Evolutionary conservation across 2,113 vertebrate genomes (phyloP), one percentile per base, ranked within the genome.

Genomic region (Channa argus): DNA sequence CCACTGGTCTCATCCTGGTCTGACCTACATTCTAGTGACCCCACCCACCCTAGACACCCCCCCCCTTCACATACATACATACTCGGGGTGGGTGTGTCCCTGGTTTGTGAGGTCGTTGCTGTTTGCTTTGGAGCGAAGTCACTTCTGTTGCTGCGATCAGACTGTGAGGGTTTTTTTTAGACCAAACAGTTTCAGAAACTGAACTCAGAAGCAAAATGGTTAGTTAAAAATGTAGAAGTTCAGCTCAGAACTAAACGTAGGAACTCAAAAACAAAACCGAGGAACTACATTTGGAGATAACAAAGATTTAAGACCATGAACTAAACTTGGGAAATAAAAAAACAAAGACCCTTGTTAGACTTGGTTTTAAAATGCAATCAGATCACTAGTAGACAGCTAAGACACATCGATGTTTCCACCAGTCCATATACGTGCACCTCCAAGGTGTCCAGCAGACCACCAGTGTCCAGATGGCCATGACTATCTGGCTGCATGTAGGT

Each of bases 21-120:
- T 85, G 82, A 89, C 84, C 82, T 81, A 87, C 72, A 88, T 89
- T 77, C 61, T 6, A 61, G 59, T 76, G 66, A 66, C 62, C 50
- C 72, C 66, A 12, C 67, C 46, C 78, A 41, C 52, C 46, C 67
- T 2, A 41, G 2, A 36, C 24, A 0, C 3, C 55, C 24, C 24
- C 47, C 47, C 13, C 43, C 37, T 6, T 9, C 10, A 34, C n/a
- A 13, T 37, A 37, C 24, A 65, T 10, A 66, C 54, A 47, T 7
- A 39, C 66, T 49, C 52, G 2, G 52, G 1, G 60, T 71, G 76
- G 61, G 76, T 43, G 76, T 78, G 76, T 59, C 44, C 6, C n/a
- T 7, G 51, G 54, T 78, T 39, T 0, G 9, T 56, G 66, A 71
- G 67, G 75, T 77, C 33, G 49, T 36, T 54, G 13, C 62, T 65